Base-by-base conservation (phyloP, 2,888 invertebrate genomes). In the Pyrgus malvae region DNA sequence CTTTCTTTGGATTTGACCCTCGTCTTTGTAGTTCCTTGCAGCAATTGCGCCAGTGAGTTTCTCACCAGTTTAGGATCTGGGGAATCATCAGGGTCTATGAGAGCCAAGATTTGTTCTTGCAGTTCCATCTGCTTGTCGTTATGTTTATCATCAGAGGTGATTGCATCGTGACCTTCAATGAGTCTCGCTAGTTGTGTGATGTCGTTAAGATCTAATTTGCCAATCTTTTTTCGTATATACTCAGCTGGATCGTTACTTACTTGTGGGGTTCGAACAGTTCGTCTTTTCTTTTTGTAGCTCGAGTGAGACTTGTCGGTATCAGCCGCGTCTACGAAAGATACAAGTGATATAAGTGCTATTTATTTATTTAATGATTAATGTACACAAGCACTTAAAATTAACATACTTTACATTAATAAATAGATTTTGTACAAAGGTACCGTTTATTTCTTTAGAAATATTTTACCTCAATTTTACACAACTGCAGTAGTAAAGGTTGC, bases 211-310 rank as follows among this genome's bases (percentile, higher is more conserved):
- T 84, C 78, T 56, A 89, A 74, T 65, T 80, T 80, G 41, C 83
- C 88, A 63, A 88, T 83, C 67, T 81, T 76, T 69, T 78, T 78
- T 58, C 83, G 75, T 45, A 88, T 78, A 62, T 79, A 81, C 55
- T 88, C 89, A 3, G 79, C 79, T 1, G 83, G 71, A 44, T 84
- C 86, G 61, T 66, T 87, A 89, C 89, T 89, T 87, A 89, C 89
- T 78, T 87, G 84, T 46, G 77, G 72, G 2, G 75, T 65, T 41
- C 86, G 79, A 41, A 74, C 60, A 45, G 79, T 69, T 59, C 88
- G 85, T 4, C 87, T 78, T 68, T 86, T 87, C 70, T 81, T 84
- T 65, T 76, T 74, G 73, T 76, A 76, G 69, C 84, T 83, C 65
- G 85, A 84, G 62, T 82, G 80, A 1, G 87, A 82, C 67, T 83